Evolutionary conservation across 2,888 invertebrate genomes (phyloP).

Genomic region (Lasioglossum calceatum): DNA sequence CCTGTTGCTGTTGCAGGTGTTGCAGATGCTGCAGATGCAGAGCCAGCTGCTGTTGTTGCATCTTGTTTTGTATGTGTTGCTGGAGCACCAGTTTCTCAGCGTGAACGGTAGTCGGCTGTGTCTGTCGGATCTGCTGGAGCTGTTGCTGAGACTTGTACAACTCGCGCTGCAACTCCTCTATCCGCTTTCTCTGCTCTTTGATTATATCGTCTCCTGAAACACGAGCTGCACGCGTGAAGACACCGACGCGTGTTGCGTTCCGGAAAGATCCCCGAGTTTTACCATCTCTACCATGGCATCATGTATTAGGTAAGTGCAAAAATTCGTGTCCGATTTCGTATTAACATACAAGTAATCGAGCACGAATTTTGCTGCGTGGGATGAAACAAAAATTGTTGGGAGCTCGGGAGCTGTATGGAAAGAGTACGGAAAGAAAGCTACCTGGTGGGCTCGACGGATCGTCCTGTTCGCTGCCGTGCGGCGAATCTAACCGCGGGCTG

Average conservation of each 20-base stretch:
- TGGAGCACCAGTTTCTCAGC: slow-evolving; percentile 86
- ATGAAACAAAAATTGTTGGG: not conserved
- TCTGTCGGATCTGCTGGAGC: slow-evolving; percentile 88
- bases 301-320: not conserved
- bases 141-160: slow-evolving; percentile 92
- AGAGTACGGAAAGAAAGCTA: slow-evolving; percentile 58
- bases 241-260: slow-evolving; percentile 49
- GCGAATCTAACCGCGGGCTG: slow-evolving; percentile 81
- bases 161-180: slow-evolving; percentile 94
- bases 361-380: not conserved
- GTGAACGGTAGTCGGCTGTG: slow-evolving; percentile 86
- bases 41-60: slow-evolving; percentile 87
- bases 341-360: too few relatives aligned
- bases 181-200: slow-evolving; percentile 93
- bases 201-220: slow-evolving; percentile 90
- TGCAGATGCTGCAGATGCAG: slow-evolving; percentile 87
- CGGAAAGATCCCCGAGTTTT: slow-evolving; percentile 22
- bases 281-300: not conserved
- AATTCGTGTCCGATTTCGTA: not conserved
- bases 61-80: slow-evolving; percentile 90
- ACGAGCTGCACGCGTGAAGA: slow-evolving; percentile 62
- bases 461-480: slow-evolving; percentile 83
- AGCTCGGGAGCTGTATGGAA: not conserved
- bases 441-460: slow-evolving; percentile 85
- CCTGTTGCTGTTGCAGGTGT: slow-evolving; percentile 86